Evolutionary conservation across 2,797 vertebrate genomes (phyloP), one percentile per base, ranked within the genome.

Genomic region (Vespertilio murinus): DNA sequence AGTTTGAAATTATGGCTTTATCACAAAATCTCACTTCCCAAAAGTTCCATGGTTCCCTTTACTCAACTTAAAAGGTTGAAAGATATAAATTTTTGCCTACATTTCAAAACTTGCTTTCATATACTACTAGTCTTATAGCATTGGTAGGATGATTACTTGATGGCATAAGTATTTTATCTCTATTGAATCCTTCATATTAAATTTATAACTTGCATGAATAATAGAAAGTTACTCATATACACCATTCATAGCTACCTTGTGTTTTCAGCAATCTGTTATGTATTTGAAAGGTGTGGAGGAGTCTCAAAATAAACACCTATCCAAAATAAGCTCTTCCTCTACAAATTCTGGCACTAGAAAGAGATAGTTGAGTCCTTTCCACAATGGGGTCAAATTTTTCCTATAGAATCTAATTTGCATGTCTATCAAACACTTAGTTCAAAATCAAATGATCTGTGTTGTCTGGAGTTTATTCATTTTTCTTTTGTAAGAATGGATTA

Each of bases 81-180:
- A 84, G 64, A 87, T 3, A 33, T 3, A 64, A 35, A 71, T 77
- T 77, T 85, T 28, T 40, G 23, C 33, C 71, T 93, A 69, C 2
- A 13, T 92, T 92, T 81, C 23, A 94, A 92, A 95, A 38, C 49
- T 77, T 20, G 94, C 71, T 90, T 94, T 88, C 3, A 0, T 88
- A 95, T 49, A 78, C 59, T 45, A 33, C 85, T 93, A 92, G 93
- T 85, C 88, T 16, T 70, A 96, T 71, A 71, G 82, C 79, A 84
- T 91, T 2, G 35, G 78, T 47, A 89, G 89, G 49, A 93, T 97
- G 96, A 96, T 94, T 96, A 95, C 90, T 97, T 97, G 97, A 96
- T 86, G 47, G n/a, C 94, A 97, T 98, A 97, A 98, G 97, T 98
- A 97, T 97, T 98, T 98, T 95, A 98, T 97, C 94, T 97, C 90